These are phyloP conservation scores for Clepsis dumicolana DNA, from an alignment of 2,888 invertebrate species.

Conservation along the genomic window DNA sequence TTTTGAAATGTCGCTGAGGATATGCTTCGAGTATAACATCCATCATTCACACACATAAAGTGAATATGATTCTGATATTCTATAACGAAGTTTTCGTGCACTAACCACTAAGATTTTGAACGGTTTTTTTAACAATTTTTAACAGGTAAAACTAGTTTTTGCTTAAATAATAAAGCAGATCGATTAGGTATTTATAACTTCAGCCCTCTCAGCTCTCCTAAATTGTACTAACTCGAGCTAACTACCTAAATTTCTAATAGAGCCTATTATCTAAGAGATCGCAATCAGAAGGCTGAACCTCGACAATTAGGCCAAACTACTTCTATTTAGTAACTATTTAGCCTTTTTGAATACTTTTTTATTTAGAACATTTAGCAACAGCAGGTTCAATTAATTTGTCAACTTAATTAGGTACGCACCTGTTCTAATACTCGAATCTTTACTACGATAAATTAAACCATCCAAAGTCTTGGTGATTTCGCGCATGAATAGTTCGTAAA, in stretches of 20 bases:
- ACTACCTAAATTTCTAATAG: constrained; percentile 4
- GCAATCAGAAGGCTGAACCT: constrained; percentile 9
- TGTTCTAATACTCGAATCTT: constrained; percentile 23
- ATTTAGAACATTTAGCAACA: constrained; percentile 22
- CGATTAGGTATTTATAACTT: neutral
- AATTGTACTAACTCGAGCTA: neutral
- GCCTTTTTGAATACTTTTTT: constrained; percentile 13
- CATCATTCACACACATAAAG: too few species aligned
- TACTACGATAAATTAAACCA: constrained; percentile 48
- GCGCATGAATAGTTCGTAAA: constrained; percentile 64
- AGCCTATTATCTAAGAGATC: constrained; percentile 11
- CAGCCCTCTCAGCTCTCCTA: neutral
- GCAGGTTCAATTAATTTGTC: constrained; percentile 11
- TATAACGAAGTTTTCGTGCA: too few species aligned
- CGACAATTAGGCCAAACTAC: constrained; percentile 26
- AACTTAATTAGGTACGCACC: constrained; percentile 32
- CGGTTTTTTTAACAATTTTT: too few species aligned
- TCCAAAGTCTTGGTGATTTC: constrained; percentile 60
- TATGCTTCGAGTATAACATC: too few species aligned
- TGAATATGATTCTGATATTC: too few species aligned
- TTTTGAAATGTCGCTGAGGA: too few species aligned
- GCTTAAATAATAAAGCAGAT: neutral
- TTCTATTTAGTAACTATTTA: constrained; percentile 26
- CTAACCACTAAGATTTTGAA: too few species aligned
- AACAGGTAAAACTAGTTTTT: too few species aligned